These are phyloP conservation scores for Dinomys branickii DNA, from an alignment of 2,113 vertebrate species.

Conservation along the genomic window DNA sequence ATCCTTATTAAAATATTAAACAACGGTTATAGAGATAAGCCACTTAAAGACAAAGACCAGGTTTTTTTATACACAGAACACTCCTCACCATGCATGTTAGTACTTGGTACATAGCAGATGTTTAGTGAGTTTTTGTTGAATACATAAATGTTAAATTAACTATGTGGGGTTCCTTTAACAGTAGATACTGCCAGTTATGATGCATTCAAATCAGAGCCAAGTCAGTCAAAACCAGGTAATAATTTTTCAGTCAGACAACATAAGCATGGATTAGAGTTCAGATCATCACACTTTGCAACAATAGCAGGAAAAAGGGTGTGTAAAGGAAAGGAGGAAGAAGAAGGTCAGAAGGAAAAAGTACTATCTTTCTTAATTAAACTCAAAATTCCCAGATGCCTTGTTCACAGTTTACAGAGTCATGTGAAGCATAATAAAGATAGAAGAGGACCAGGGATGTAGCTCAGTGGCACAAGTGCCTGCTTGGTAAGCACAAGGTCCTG, in stretches of 20 bases:
- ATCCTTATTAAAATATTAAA: neutral
- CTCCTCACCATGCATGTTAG: neutral
- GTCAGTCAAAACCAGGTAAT: neutral
- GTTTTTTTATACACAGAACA: neutral
- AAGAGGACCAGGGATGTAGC: too few relatives aligned
- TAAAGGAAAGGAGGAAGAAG: neutral
- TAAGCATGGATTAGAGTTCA: neutral
- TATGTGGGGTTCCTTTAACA: neutral
- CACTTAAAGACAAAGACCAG: neutral
- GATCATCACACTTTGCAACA: neutral
- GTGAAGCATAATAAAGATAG: neutral
- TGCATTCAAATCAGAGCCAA: neutral
- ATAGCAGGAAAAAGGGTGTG: rapidly evolving
- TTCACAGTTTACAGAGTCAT: neutral
- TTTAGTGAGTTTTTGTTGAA: neutral
- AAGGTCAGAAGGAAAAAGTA: neutral
- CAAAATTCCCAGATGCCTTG: neutral
- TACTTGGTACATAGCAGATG: neutral
- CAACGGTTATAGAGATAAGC: neutral
- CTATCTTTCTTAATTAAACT: neutral
- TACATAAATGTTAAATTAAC: neutral
- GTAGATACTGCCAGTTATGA: neutral
- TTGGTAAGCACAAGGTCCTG: too few relatives aligned
- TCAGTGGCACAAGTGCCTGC: too few relatives aligned
- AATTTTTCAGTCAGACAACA: neutral